Percentiles rank a stretch among this genome's conserved stretches.
Evolutionary conservation across 2,888 invertebrate genomes (phyloP).

Genomic region (Ophion slaviceki): DNA sequence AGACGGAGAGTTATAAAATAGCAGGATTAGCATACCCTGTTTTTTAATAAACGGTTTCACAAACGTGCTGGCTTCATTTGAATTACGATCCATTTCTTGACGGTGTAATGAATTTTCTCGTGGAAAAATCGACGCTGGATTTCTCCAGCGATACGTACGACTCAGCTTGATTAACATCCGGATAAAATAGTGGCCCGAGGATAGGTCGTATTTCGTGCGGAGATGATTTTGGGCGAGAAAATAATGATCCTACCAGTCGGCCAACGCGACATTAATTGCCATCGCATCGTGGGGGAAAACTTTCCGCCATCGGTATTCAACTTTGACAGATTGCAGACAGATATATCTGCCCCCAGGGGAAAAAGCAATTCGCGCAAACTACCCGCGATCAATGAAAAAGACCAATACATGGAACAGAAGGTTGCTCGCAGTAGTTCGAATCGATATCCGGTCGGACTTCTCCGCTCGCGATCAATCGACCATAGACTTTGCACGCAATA

Average conservation of each 20-base stretch:
- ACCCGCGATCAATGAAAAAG: constrained; percentile 8
- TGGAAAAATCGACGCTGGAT: constrained; percentile 24
- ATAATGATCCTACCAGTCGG: neutral
- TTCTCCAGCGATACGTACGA: neutral
- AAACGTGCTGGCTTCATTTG: neutral
- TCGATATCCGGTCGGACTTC: constrained; percentile 14
- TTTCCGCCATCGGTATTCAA: neutral
- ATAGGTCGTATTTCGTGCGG: neutral
- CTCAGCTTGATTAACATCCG: constrained; percentile 23
- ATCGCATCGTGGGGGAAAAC: neutral
- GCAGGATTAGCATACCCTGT: neutral
- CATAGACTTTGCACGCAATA: neutral
- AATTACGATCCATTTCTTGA: neutral
- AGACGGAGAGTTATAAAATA: neutral
- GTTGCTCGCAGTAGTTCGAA: constrained; percentile 11
- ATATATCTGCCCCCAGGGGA: neutral
- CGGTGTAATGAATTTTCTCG: neutral
- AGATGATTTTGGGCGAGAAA: neutral
- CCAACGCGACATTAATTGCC: neutral
- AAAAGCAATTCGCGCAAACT: constrained; percentile 16
- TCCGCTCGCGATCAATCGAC: neutral
- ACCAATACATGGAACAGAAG: neutral
- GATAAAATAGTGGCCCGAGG: neutral
- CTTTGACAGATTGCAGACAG: constrained; percentile 9
- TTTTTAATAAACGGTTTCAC: neutral